Percentiles rank a stretch among this genome's conserved stretches.
phyloP scores from a whole-genome alignment of 2,797 vertebrate species.

The Labeo calbasu region DNA sequence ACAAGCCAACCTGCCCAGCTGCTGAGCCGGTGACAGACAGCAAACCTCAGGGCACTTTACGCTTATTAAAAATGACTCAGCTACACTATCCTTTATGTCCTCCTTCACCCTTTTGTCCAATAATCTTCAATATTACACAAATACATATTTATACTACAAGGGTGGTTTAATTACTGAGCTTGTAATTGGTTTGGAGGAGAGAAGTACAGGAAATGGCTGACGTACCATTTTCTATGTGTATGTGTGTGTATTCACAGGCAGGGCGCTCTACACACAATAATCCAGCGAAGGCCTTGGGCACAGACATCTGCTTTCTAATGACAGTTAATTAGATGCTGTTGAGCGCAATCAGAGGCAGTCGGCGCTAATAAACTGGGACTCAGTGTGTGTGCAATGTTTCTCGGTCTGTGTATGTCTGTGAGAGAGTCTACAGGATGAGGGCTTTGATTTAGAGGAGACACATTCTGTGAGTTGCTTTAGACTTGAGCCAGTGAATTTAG shows the following conservation, averaged over 20 bases:
- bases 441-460: conserved; percentile 50
- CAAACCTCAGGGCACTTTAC: conserved; percentile 49
- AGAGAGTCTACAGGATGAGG: conserved; percentile 51
- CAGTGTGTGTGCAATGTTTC: conserved; percentile 51
- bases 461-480: conserved; percentile 21
- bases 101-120: conserved; percentile 65
- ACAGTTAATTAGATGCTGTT: conserved; percentile 93
- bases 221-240: conserved; percentile 14
- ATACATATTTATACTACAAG: conserved; percentile 55
- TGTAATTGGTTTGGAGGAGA: conserved; percentile 55
- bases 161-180: conserved; percentile 57
- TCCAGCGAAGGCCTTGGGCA: conserved; percentile 75
- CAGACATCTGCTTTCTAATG: conserved; percentile 93
- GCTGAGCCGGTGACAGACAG: conserved; percentile 61
- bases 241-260: conserved; percentile 41
- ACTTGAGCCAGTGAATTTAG: not conserved
- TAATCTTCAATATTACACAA: conserved; percentile 59
- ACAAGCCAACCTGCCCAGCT: conserved; percentile 21
- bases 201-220: conserved; percentile 50
- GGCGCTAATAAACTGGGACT: conserved; percentile 77
- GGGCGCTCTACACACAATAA: conserved; percentile 70
- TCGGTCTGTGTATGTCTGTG: conserved; percentile 57
- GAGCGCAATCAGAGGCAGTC: conserved; percentile 86
- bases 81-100: not conserved
- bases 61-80: conserved; percentile 38